Evolutionary conservation across 2,888 invertebrate genomes (phyloP), one percentile per base, ranked within the genome.

Genomic region (Monopis laevigella): DNA sequence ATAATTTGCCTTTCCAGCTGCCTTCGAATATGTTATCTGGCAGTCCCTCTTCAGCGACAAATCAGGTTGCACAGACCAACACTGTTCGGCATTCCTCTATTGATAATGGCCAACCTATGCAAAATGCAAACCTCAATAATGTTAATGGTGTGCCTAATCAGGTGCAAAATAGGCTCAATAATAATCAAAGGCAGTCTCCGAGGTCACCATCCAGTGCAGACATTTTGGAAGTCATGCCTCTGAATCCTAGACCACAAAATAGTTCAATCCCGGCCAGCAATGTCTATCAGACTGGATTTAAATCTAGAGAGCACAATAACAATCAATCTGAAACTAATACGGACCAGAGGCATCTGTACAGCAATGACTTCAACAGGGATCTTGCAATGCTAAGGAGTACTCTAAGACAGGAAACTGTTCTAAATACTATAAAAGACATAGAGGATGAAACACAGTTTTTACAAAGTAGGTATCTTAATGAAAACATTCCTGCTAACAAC

Each of bases 211-310:
- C 83, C 17, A 85, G 82, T 62, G 78, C 71, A 39, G 81, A 84
- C 46, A 81, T 82, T 44, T 59, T 82, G 30, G 84, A 83, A 55
- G 81, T 83, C 1, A 83, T 82, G 61, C 80, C 83, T 1, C 55
- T 84, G 10, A 75, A 80, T 49, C 78, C 82, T 28, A 59, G 72
- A 30, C 53, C 73, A 21, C 60, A 72, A 53, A 52, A 62, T 40
- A 58, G 62, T 52, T 54, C 54, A 43, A 71, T 63, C 48, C 78
- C 78, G 49, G 74, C 73, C 12, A 72, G 82, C 28, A 85, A 85
- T 63, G 64, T 85, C 2, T 86, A 85, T 54, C 83, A 84, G 50
- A 48, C 80, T 10, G 43, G 85, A 84, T 44, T 84, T 53, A 84
- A 83, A 49, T 40, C 42, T 24, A 66, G 72, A 51, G 82, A 82